These are phyloP conservation scores for Neopelma chrysocephalum DNA, from an alignment of 2,797 vertebrate species.

Conservation along the genomic window DNA sequence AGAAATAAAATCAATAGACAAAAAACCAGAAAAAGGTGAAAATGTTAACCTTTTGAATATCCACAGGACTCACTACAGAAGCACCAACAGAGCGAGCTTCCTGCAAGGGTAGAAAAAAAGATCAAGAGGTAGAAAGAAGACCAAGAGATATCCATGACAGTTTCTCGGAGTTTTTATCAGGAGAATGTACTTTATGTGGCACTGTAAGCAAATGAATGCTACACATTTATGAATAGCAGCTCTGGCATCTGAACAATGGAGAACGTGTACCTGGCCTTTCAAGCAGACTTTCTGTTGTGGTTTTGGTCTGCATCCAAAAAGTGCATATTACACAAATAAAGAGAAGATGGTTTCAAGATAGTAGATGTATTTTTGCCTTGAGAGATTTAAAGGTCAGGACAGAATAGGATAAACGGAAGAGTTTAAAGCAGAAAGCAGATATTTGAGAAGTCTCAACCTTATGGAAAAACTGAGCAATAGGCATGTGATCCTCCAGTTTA, in stretches of 20 bases:
- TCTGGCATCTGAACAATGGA: neutral
- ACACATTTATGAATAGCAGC: neutral
- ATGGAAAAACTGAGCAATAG: slow-evolving; percentile 31
- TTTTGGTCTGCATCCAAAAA: slow-evolving; percentile 29
- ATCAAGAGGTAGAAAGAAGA: slow-evolving; percentile 59
- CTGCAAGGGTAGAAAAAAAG: slow-evolving; percentile 76
- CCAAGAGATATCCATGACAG: neutral
- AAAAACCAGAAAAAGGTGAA: slow-evolving; percentile 47
- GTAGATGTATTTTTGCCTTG: neutral
- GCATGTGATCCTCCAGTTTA: neutral
- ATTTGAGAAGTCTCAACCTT: slow-evolving; percentile 4
- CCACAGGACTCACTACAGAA: slow-evolving; percentile 75
- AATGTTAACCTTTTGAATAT: slow-evolving; percentile 78
- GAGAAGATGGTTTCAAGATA: slow-evolving; percentile 18
- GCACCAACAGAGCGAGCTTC: slow-evolving; percentile 72
- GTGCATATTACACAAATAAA: neutral
- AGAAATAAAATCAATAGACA: neutral
- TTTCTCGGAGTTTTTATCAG: neutral
- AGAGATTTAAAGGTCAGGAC: slow-evolving; percentile 25
- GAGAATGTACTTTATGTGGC: neutral
- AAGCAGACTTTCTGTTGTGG: neutral
- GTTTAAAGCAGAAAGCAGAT: slow-evolving; percentile 32
- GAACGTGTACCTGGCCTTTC: neutral
- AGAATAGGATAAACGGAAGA: neutral
- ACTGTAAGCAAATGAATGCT: neutral